Evolutionary conservation across 2,888 invertebrate species (phyloP), one percentile per base, ranked within the genome.

Genomic region (Neoascia interrupta): DNA sequence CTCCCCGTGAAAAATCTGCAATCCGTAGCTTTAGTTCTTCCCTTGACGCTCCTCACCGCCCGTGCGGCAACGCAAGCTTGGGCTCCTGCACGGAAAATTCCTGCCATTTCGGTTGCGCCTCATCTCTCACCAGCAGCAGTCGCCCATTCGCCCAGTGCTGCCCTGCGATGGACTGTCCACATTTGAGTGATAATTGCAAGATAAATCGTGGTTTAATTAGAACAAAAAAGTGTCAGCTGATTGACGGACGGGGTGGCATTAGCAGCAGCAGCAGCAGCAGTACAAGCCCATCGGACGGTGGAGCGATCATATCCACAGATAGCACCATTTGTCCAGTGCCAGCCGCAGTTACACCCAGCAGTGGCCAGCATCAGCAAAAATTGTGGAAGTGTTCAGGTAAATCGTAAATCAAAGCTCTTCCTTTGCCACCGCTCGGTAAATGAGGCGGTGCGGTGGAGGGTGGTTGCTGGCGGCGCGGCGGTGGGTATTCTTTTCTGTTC

Each of bases 121-220:
- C 28, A 34, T 26, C 34, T n/a, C n/a, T n/a, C n/a, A n/a, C 5
- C 39, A 31, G 10, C 13, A 49, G 15, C 15, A 49, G 49, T 10
- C 19, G 28, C 31, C 15, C 8, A n/a, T n/a, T n/a, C n/a, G n/a
- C 13, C 3, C 15, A 26, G 41, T 28, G 5, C 28, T 47, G 43
- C 37, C 23, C 23, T 28, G 90, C 87, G 87, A 93, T 93, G 93
- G 92, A 93, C 90, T 93, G 93, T 89, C 90, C 92, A 86, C 93
- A 93, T 90, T 91, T 93, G 85, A 90, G 90, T 88, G 91, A 92
- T 89, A 91, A 92, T 90, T 91, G 92, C 87, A 91, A 91, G 88
- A 89, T 90, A 87, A 89, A 90, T 84, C 88, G 87, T 85, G 89
- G 90, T 87, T 63, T 84, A 56, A 88, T 90, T 86, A 88, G 89